Conservation (phyloP, 2,113 vertebrate genomes). For the Campylorhamphus procurvoides region DNA sequence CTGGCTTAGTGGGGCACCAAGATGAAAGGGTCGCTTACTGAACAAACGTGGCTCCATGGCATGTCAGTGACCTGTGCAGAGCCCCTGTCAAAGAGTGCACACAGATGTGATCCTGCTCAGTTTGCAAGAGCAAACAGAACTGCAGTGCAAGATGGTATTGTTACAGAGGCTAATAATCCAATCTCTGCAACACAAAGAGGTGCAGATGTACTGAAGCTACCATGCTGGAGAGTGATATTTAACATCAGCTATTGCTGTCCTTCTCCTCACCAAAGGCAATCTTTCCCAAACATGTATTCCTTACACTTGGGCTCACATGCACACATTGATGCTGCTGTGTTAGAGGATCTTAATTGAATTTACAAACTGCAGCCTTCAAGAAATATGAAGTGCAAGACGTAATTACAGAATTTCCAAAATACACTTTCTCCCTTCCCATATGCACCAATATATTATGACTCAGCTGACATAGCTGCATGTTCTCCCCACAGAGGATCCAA, state of each 20-base stretch:
- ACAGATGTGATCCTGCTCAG: background rate
- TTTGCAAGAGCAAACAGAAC: constrained; percentile 29
- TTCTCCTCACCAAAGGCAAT: background rate
- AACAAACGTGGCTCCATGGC: background rate
- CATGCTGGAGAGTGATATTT: background rate
- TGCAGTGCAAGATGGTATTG: background rate
- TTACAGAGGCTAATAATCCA: background rate
- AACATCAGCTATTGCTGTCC: background rate
- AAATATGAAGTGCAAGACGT: background rate
- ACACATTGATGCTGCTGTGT: background rate
- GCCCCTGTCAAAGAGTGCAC: background rate
- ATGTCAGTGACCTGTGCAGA: background rate
- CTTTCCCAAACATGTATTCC: background rate
- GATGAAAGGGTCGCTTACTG: background rate
- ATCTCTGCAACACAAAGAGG: background rate
- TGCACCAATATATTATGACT: background rate
- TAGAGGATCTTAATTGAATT: background rate
- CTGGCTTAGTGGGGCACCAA: background rate
- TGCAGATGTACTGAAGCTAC: background rate
- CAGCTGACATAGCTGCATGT: background rate
- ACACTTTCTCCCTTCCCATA: background rate
- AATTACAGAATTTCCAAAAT: background rate
- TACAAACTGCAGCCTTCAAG: background rate
- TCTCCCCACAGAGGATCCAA: background rate
- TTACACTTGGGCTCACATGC: background rate